Evolutionary conservation across 2,888 invertebrate genomes (phyloP), one percentile per base, ranked within the genome.

Genomic region (Agrochola litura): DNA sequence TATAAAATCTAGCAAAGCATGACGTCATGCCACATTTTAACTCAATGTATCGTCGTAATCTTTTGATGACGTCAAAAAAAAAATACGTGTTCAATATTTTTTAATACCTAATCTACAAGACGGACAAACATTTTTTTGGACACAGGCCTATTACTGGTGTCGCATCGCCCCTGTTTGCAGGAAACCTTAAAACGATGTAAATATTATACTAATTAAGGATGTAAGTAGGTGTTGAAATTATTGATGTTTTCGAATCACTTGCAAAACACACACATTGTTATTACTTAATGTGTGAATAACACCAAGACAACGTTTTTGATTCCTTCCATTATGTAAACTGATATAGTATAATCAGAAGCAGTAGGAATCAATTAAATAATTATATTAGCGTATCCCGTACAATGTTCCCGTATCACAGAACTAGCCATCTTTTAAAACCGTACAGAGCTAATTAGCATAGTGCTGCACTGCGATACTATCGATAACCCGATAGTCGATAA

Each of bases 401-500:
- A n/a, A n/a, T n/a, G n/a, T n/a, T n/a, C n/a, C n/a, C n/a, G n/a
- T n/a, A n/a, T n/a, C n/a, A n/a, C n/a, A n/a, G n/a, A 71, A n/a
- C 16, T n/a, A 65, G 64, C 9, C 30, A 63, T 46, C 22, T 63
- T 30, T 30, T 43, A 30, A 70, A 72, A 43, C 16, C 52, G 49
- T 58, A 49, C 37, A 41, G 43, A 70, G 54, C 43, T 64, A 74
- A 76, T 77, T 77, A 83, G 54, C 67, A 71, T 63, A 63, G 52
- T 68, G 49, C 30, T 30, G 60, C 12, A 43, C 30, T 30, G 60
- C 9, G 25, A 66, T 16, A 60, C 9, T 77, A 77, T 61, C 60
- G 30, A 52, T 37, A 43, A 71, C 41, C 65, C 22, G 46, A 67
- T 49, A 64, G 25, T 58, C 67, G 52, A 74, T 79, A 49, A 83